Conservation (phyloP, 2,113 vertebrate genomes). For the Rhadina sibilatrix region DNA sequence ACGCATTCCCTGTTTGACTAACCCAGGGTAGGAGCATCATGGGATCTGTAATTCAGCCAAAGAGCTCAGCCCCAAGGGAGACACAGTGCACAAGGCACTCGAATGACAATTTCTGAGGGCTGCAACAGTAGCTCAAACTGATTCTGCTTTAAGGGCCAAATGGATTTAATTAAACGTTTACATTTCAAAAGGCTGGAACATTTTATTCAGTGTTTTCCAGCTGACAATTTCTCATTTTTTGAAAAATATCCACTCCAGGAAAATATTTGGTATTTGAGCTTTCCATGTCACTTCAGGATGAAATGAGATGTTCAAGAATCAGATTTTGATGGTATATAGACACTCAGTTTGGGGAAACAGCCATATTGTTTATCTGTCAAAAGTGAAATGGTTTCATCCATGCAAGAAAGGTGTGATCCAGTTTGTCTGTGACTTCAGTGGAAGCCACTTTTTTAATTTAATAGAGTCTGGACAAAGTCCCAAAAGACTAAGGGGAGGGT, state of each 20-base stretch:
- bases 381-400: neutral
- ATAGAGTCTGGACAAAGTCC: neutral
- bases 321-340: neutral
- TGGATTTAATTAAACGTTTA: constrained; percentile 64
- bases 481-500: neutral
- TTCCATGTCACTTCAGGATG: neutral
- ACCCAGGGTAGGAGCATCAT: constrained; percentile 40
- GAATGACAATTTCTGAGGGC: constrained; percentile 38
- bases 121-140: constrained; percentile 47
- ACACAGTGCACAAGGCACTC: neutral
- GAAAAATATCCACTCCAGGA: neutral
- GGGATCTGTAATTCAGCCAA: constrained; percentile 51
- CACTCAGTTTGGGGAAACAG: neutral
- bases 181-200: constrained; percentile 46
- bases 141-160: constrained; percentile 40
- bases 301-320: neutral
- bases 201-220: constrained; percentile 27
- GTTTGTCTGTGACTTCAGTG: neutral
- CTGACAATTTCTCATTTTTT: neutral
- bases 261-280: neutral
- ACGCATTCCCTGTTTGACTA: constrained; percentile 47
- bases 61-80: neutral
- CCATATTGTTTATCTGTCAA: neutral
- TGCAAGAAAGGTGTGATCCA: neutral
- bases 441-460: neutral